Evolutionary conservation across 2,888 invertebrate genomes (phyloP), one percentile per base, ranked within the genome.

Genomic region (Lycia hirtaria): DNA sequence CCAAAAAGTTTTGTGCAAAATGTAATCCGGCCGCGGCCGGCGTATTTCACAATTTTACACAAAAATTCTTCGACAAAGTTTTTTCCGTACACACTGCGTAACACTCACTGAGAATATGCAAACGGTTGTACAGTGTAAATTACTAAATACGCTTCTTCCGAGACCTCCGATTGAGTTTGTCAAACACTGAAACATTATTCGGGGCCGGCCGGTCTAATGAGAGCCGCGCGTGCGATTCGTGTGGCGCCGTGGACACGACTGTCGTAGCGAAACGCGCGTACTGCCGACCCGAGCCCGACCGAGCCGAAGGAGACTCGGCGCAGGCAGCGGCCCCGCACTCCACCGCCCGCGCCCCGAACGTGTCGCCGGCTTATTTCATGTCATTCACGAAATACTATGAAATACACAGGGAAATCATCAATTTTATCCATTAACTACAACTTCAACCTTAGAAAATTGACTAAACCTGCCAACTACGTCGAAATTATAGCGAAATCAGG

Each of bases 111-210:
- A 90, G 85, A 91, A 90, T 90, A 89, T 91, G 90, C 88, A 87
- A 82, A 85, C 86, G 85, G 85, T 85, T 87, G 83, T 85, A 89
- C 88, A 87, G 88, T 88, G 90, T 88, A 89, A 86, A 91, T 88
- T 89, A 85, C 86, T 87, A 83, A 86, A 80, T 79, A 85, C 84
- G 82, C 92, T 91, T 90, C 92, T 90, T 87, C 92, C 88, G 80
- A 88, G 86, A 89, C 92, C 89, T 88, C 92, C 87, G 83, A 87
- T 91, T 89, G 90, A 91, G 87, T 90, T 89, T 82, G 91, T 88
- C 84, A 90, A 87, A 87, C 92, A 92, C 91, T 90, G 91, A 90
- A 90, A 90, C 92, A 92, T 92, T 92, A 92, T 92, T 92, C 89
- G 89, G 85, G 83, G 89, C 92, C 87, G 91, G 90, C 87, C 88